Evolutionary conservation across 2,113 vertebrate species (phyloP).

Genomic region (Callospermophilus lateralis): DNA sequence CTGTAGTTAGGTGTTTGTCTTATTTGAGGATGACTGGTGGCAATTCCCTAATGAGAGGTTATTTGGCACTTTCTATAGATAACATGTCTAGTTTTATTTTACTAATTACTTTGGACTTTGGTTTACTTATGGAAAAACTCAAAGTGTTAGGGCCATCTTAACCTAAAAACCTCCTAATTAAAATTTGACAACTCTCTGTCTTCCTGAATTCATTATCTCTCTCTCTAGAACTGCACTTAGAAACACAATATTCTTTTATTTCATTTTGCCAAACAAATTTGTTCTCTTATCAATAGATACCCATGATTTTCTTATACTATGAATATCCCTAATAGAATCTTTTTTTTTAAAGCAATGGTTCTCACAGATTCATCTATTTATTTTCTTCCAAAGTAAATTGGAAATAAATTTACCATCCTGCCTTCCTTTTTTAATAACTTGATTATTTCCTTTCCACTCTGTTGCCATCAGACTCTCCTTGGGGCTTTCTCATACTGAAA

Average conservation of each 20-base stretch:
- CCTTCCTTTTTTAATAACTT: background rate
- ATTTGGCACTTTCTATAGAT: background rate
- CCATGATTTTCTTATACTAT: background rate
- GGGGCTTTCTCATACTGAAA: background rate
- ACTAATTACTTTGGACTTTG: background rate
- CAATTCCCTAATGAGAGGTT: background rate
- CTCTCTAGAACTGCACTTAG: background rate
- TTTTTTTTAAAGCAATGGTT: background rate
- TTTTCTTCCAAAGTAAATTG: background rate
- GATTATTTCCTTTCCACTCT: background rate
- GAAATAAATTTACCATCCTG: background rate
- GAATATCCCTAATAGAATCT: background rate
- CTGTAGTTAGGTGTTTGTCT: background rate
- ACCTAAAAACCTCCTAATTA: background rate
- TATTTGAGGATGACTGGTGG: background rate
- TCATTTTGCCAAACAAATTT: background rate
- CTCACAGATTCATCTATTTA: background rate
- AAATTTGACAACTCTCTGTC: background rate
- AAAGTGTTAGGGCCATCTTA: background rate
- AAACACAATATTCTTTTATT: background rate
- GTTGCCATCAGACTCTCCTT: accelerated
- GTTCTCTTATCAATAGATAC: background rate
- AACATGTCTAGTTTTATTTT: background rate
- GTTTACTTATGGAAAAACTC: background rate
- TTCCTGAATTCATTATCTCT: background rate